phyloP scores from a whole-genome alignment of 2,888 invertebrate genomes.

The Hyposoter dolosus region DNA sequence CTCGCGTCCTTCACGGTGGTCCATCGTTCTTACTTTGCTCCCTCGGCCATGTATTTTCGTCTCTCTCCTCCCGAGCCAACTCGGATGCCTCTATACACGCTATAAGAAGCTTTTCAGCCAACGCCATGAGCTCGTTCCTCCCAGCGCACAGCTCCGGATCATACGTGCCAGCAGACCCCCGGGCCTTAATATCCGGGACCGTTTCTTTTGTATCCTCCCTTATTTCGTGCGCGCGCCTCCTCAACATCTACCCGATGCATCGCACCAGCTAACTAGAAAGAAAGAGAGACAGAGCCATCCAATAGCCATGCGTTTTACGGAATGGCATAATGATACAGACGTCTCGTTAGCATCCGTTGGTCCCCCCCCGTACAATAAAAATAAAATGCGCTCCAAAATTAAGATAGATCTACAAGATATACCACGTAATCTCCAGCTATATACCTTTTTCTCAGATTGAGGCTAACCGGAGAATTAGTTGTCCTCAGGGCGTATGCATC shows the following conservation, averaged over 20 bases:
- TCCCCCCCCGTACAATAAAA: conserved; percentile 32
- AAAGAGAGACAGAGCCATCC: conserved; percentile 21
- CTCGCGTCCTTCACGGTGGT: conserved; percentile 82
- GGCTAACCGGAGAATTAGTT: conserved; percentile 79
- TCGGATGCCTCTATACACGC: conserved; percentile 27
- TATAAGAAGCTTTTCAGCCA: conserved; percentile 33
- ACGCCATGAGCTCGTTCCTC: conserved; percentile 38
- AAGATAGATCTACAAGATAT: conserved; percentile 4
- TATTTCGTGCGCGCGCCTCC: conserved; percentile 72
- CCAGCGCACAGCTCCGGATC: conserved; percentile 12
- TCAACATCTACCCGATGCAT: conserved; percentile 42
- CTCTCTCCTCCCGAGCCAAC: conserved; percentile 54
- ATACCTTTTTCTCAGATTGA: neutral
- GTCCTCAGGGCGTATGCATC: conserved; percentile 80
- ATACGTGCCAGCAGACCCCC: conserved; percentile 54
- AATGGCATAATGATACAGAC: conserved; percentile 83
- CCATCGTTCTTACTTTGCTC: conserved; percentile 73
- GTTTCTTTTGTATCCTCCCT: conserved; percentile 71
- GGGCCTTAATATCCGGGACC: conserved; percentile 69
- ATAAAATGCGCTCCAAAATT: conserved; percentile 6
- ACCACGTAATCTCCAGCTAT: conserved; percentile 33
- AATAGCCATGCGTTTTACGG: conserved; percentile 71
- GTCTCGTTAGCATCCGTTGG: conserved; percentile 80
- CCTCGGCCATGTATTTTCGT: conserved; percentile 71
- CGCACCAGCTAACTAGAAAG: conserved; percentile 5